phyloP scores from a whole-genome alignment of 2,113 vertebrate species.

The Apaloderma vittatum region DNA sequence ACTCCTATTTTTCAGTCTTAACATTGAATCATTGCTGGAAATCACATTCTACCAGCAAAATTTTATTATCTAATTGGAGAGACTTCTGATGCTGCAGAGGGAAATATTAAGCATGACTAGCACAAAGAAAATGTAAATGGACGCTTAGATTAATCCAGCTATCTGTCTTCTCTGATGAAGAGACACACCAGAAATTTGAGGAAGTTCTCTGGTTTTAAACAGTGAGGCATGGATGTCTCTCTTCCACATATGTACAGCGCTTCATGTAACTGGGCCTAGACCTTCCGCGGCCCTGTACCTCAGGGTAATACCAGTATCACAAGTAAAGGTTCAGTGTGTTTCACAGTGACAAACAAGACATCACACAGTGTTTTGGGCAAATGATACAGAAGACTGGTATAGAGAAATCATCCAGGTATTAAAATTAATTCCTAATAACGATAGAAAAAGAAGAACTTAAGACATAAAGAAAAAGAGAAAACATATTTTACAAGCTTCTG shows the following conservation, averaged over 20 bases:
- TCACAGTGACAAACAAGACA: not conserved
- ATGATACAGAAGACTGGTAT: not conserved
- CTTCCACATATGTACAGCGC: accelerated
- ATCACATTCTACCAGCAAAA: not conserved
- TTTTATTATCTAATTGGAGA: not conserved
- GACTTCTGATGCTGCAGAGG: not conserved
- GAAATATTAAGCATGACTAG: not conserved
- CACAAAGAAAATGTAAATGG: not conserved
- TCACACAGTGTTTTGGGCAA: not conserved
- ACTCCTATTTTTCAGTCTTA: not conserved
- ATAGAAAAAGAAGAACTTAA: not conserved
- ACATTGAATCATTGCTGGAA: not conserved
- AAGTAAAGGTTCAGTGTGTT: not conserved
- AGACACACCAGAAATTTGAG: not conserved
- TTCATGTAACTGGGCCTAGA: accelerated
- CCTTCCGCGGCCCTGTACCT: not conserved
- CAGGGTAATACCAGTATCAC: not conserved
- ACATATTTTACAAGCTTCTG: not conserved
- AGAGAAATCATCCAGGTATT: not conserved
- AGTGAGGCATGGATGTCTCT: not conserved
- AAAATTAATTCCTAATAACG: not conserved
- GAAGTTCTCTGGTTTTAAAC: not conserved
- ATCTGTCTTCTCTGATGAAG: not conserved
- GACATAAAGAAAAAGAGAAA: not conserved
- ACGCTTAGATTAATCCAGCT: not conserved